Evolutionary conservation across 1,140 invertebrate genomes (phyloP).

Genomic region (Calephelis nemesis): DNA sequence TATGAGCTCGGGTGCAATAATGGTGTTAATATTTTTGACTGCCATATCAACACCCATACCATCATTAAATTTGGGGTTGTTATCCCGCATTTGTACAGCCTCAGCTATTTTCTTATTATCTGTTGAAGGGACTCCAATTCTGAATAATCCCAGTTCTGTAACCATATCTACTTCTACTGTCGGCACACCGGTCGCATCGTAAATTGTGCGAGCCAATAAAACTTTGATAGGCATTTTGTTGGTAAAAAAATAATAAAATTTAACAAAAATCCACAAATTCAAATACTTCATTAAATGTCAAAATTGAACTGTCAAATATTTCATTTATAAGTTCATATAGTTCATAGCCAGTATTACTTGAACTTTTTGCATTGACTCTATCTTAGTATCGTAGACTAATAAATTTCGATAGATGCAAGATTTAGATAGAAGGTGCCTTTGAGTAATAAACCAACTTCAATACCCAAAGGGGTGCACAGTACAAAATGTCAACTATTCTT

Average conservation of each 20-base stretch:
- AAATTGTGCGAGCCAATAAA: slow-evolving; percentile 96
- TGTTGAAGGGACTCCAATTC: slow-evolving; percentile 97
- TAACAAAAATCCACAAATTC: neutral
- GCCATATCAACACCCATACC: slow-evolving; percentile 96
- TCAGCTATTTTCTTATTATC: slow-evolving; percentile 96
- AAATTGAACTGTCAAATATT: neutral
- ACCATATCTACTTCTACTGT: slow-evolving; percentile 97
- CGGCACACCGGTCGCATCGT: slow-evolving; percentile 97
- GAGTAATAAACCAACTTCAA: too few species aligned
- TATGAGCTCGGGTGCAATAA: slow-evolving; percentile 92
- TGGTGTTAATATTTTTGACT: slow-evolving; percentile 93
- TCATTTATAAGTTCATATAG: neutral
- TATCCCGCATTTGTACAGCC: slow-evolving; percentile 95
- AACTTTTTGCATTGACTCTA: too few species aligned
- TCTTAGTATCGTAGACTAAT: too few species aligned
- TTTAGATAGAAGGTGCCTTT: too few species aligned
- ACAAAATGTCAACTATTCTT: too few species aligned
- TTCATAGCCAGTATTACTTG: neutral
- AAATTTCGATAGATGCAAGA: too few species aligned
- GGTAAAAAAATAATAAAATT: slow-evolving; percentile 22
- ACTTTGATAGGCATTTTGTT: slow-evolving; percentile 86
- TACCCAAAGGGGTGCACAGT: too few species aligned
- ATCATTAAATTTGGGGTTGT: slow-evolving; percentile 90
- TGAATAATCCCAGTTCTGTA: slow-evolving; percentile 91
- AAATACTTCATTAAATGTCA: neutral